phyloP scores from a whole-genome alignment of 2,888 invertebrate genomes.

The Sesia apiformis region DNA sequence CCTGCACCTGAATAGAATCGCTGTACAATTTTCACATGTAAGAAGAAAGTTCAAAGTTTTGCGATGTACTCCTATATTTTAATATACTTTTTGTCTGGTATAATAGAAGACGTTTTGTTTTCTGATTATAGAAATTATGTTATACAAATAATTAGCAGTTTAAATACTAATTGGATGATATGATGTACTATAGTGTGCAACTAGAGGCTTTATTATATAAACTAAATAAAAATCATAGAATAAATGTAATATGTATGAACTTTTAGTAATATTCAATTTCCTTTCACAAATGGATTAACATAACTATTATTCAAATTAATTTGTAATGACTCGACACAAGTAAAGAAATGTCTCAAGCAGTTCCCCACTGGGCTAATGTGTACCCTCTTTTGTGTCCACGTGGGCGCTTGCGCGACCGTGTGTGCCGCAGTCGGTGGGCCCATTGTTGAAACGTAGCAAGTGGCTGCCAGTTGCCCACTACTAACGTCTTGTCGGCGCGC shows the following conservation, averaged over 20 bases:
- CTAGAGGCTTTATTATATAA: too few species aligned
- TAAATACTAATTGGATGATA: too few species aligned
- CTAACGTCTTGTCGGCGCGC: slow-evolving; percentile 11
- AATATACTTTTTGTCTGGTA: too few species aligned
- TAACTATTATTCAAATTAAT: background rate
- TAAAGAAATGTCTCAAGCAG: slow-evolving; percentile 4
- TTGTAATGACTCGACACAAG: background rate
- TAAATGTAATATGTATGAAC: background rate
- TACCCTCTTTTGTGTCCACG: slow-evolving; percentile 17
- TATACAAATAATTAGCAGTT: too few species aligned
- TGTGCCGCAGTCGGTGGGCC: slow-evolving; percentile 20
- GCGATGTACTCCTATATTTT: too few species aligned
- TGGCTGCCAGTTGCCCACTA: slow-evolving; percentile 6
- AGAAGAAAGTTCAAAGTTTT: too few species aligned
- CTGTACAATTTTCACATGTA: too few species aligned
- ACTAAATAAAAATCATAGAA: too few species aligned
- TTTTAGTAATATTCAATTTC: background rate
- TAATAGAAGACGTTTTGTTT: too few species aligned
- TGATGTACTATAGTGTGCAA: too few species aligned
- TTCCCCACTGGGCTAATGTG: slow-evolving; percentile 11
- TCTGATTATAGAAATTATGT: too few species aligned
- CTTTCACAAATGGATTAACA: background rate
- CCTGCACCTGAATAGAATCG: too few species aligned
- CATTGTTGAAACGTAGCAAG: slow-evolving; percentile 9
- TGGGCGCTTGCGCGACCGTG: slow-evolving; percentile 40